Base-by-base conservation (phyloP, 2,113 vertebrate genomes). In the Callipepla squamata region DNA sequence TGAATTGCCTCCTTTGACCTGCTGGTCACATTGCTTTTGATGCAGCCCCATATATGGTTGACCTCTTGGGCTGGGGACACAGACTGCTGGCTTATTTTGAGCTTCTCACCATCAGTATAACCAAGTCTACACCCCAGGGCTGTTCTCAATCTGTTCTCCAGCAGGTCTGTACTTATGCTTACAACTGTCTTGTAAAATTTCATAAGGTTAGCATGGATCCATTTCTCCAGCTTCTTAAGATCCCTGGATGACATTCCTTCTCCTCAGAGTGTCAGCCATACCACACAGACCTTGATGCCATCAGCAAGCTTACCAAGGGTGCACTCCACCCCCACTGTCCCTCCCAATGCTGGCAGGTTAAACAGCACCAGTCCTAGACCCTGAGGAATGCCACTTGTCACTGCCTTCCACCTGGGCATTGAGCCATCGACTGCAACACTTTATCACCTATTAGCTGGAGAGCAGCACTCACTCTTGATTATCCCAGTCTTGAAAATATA, bases 401-500 rank as follows among this genome's bases (percentile, higher is more conserved):
- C 55, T 58, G 32, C 17, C n/a, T 58, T 58, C 32, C 55, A 58
- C 55, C 32, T 32, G 18, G 55, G 18, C 55, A n/a, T n/a, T 58
- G 32, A 21, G 55, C 18, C 18, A 20, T 11, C 20, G 32, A 58
- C 32, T n/a, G 30, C 30, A 58, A 58, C 30, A n/a, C 32, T 58
- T 20, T 13, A 32, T 53, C 51, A 30, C 15, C 15, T 53, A 53
- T 26, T 53, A 26, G 26, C 28, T 53, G 26, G 8, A 53, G 28
- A 53, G 51, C 26, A 17, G 51, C 51, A 30, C 26, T 53, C 51
- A n/a, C 55, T 58, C 13, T 57, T 20, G n/a, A 58, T 58, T 91
- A 77, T 38, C 93, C 85, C 84, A 96, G 79, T 75, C 40, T 40
- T 53, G 51, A 94, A 96, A 91, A 92, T 68, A 81, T 34, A 87